Evolutionary conservation across 2,797 vertebrate genomes (phyloP).

Genomic region (Silurus aristotelis): DNA sequence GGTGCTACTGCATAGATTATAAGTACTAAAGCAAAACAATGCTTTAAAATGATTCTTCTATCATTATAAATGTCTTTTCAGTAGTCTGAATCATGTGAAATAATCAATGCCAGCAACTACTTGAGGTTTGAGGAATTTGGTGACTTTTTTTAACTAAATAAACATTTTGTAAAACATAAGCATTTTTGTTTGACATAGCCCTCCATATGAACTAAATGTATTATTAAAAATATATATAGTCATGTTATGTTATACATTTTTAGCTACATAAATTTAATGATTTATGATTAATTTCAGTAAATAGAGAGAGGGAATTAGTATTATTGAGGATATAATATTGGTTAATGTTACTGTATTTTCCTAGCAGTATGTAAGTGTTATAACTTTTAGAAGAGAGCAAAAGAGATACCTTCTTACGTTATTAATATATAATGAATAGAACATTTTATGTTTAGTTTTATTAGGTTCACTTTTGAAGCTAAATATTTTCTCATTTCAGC

Average conservation of each 20-base stretch:
- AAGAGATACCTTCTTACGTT: background rate
- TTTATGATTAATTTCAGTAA: background rate
- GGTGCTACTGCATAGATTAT: background rate
- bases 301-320: background rate
- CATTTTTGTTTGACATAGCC: background rate
- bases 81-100: background rate
- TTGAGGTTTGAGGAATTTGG: background rate
- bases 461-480: background rate
- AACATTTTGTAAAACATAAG: background rate
- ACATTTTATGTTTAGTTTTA: background rate
- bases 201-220: background rate
- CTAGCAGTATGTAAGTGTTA: background rate
- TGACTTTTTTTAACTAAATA: background rate
- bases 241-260: no score
- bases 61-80: background rate
- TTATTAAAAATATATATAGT: no score
- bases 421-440: background rate
- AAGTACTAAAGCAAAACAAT: background rate
- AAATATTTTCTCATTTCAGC: background rate
- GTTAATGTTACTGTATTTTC: background rate
- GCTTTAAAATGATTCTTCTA: background rate
- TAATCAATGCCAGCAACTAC: background rate
- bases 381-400: background rate
- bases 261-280: background rate
- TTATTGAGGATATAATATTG: background rate